Percentiles rank a stretch among this genome's conserved stretches.
These are phyloP conservation scores for Colletes latitarsis DNA, from an alignment of 1,140 invertebrate genomes.

Conservation along the genomic window DNA sequence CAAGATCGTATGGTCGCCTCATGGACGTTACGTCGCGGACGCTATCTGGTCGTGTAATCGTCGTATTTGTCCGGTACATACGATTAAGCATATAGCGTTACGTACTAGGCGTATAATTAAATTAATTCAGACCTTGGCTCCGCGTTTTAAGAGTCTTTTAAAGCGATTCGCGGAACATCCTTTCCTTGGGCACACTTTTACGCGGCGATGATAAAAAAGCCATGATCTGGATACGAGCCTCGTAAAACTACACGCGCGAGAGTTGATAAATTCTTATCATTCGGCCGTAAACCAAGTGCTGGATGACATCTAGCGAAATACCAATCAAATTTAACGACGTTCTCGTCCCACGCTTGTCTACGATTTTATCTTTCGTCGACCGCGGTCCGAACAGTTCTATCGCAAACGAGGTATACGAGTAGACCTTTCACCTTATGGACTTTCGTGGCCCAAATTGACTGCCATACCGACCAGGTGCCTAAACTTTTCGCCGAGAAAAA, in stretches of 20 bases:
- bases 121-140: slow-evolving; percentile 18
- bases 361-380: not conserved
- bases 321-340: not conserved
- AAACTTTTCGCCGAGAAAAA: too few species aligned
- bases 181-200: not conserved
- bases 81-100: not conserved
- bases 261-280: slow-evolving; percentile 20
- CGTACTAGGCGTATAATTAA: slow-evolving; percentile 8
- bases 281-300: not conserved
- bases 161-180: not conserved
- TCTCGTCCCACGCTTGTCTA: not conserved
- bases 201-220: slow-evolving; percentile 6
- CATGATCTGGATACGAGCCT: slow-evolving; percentile 2
- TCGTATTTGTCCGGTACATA: not conserved
- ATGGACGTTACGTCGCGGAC: slow-evolving; percentile 3
- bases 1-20: slow-evolving; percentile 10
- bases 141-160: not conserved
- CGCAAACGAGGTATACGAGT: too few species aligned
- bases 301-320: not conserved
- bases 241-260: slow-evolving; percentile 6
- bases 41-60: slow-evolving; percentile 20
- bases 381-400: too few species aligned
- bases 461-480: too few species aligned
- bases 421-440: too few species aligned
- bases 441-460: too few species aligned